Evolutionary conservation across 2,113 vertebrate species (phyloP).

Genomic region (Hippoglossus stenolepis): DNA sequence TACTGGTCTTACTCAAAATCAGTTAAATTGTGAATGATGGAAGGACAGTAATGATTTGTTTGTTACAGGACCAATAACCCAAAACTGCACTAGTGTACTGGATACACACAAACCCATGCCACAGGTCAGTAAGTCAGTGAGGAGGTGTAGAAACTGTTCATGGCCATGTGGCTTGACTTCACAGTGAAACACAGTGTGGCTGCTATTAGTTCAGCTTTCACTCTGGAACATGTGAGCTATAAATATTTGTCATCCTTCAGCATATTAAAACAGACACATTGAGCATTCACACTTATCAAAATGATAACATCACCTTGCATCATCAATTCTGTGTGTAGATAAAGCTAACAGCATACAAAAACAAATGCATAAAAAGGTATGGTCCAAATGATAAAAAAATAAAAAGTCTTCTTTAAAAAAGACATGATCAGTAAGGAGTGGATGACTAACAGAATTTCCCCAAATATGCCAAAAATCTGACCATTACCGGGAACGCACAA

Average conservation of each 20-base stretch:
- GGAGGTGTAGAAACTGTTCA: neutral
- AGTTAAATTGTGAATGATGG: neutral
- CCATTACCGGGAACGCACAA: neutral
- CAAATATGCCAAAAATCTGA: neutral
- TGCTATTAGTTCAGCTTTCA: conserved; percentile 14
- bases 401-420: no score
- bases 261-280: conserved; percentile 2
- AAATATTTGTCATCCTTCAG: conserved; percentile 12
- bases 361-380: neutral
- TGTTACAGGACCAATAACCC: neutral
- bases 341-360: neutral
- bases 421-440: neutral
- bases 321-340: neutral
- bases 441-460: neutral
- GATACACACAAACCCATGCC: neutral
- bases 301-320: neutral
- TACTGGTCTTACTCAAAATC: neutral
- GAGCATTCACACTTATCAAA: conserved; percentile 2
- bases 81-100: neutral
- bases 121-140: neutral
- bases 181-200: neutral
- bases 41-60: neutral
- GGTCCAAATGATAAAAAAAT: no score
- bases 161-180: conserved; percentile 10
- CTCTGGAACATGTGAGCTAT: conserved; percentile 11